phyloP scores from a whole-genome alignment of 2,797 vertebrate genomes.

The Onychomys torridus region DNA sequence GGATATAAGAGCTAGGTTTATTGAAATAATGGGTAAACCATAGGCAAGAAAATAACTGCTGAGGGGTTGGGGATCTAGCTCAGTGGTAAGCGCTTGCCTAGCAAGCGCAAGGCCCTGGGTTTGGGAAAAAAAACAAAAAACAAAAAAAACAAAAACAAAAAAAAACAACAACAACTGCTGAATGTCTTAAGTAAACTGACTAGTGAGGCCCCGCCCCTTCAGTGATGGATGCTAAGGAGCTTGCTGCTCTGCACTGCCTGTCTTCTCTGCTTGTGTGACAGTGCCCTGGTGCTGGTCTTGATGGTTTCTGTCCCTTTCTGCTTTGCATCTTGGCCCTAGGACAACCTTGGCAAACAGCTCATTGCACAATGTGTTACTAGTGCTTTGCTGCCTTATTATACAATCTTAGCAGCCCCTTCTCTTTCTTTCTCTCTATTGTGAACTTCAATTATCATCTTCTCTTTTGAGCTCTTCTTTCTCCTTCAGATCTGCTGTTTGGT shows the following conservation, averaged over 20 bases:
- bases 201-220: background rate
- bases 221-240: background rate
- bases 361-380: accelerated
- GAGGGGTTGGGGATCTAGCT: too few species aligned
- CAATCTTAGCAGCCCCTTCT: background rate
- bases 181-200: background rate
- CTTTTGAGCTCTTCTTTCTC: background rate
- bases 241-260: background rate
- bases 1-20: background rate
- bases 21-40: background rate
- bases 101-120: too few species aligned
- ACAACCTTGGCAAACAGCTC: background rate
- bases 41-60: background rate
- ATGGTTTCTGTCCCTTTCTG: background rate
- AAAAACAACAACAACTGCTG: too few species aligned
- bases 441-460: background rate
- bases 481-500: accelerated
- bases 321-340: background rate
- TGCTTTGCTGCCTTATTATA: background rate
- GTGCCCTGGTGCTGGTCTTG: background rate
- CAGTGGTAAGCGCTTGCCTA: too few species aligned
- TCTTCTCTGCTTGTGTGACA: background rate
- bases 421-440: background rate
- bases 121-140: too few species aligned
- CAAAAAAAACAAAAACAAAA: too few species aligned